A percentile compares a stretch with the other conserved stretches of the same genome.
Conservation (phyloP, 2,797 vertebrate genomes). For the Poecilia picta region DNA sequence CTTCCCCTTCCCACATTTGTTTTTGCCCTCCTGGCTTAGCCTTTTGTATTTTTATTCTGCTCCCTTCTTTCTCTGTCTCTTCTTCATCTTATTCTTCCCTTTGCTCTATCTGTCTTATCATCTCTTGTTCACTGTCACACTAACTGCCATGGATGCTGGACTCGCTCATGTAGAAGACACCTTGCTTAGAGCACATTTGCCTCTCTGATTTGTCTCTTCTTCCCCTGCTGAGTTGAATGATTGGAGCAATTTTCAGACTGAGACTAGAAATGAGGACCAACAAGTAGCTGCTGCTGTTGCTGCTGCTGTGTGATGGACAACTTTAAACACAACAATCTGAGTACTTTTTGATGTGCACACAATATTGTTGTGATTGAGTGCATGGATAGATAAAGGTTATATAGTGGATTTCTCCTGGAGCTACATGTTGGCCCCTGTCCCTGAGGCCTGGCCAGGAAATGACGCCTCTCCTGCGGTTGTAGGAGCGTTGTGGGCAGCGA, state of each 20-base stretch:
- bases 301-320: slow-evolving; percentile 30
- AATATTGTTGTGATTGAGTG: not conserved
- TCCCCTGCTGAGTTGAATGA: slow-evolving; percentile 53
- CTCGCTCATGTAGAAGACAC: slow-evolving; percentile 74
- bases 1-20: slow-evolving; percentile 44
- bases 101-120: slow-evolving; percentile 68
- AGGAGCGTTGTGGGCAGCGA: slow-evolving; percentile 81
- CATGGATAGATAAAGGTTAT: slow-evolving; percentile 40
- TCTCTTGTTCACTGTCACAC: slow-evolving; percentile 73
- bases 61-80: slow-evolving; percentile 49
- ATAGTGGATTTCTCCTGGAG: slow-evolving; percentile 78
- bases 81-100: slow-evolving; percentile 46
- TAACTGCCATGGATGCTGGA: slow-evolving; percentile 67
- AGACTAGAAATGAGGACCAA: slow-evolving; percentile 53
- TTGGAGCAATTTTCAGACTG: slow-evolving; percentile 45
- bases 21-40: slow-evolving; percentile 47
- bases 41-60: slow-evolving; percentile 66
- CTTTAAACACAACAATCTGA: slow-evolving; percentile 18
- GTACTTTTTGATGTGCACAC: slow-evolving; percentile 2
- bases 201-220: slow-evolving; percentile 32
- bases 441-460: slow-evolving; percentile 82
- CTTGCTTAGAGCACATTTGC: slow-evolving; percentile 70
- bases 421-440: slow-evolving; percentile 83
- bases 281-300: slow-evolving; percentile 60
- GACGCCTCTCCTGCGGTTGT: slow-evolving; percentile 77